These are phyloP conservation scores for Mobula birostris DNA, from an alignment of 2,113 vertebrate species.

Conservation along the genomic window DNA sequence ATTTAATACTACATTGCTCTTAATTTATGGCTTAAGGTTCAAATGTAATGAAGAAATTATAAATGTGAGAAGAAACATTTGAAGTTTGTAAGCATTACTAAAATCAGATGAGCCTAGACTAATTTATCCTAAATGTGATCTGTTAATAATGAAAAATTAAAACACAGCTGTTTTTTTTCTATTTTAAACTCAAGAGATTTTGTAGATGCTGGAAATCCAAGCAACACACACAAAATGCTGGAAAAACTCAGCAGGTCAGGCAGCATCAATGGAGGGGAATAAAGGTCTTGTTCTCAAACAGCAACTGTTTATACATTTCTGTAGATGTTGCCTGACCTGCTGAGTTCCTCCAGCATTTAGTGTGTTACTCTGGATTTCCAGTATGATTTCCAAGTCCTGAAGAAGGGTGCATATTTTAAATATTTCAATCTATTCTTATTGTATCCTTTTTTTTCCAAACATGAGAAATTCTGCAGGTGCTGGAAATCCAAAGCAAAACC, in stretches of 20 bases:
- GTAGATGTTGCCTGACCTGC: too few species aligned
- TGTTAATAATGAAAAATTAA: background rate
- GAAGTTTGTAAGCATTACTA: background rate
- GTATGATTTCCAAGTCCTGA: too few species aligned
- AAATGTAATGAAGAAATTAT: background rate
- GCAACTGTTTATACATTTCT: too few species aligned
- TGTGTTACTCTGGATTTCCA: too few species aligned
- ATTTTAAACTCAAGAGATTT: background rate
- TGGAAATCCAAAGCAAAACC: too few species aligned
- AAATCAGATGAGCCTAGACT: background rate
- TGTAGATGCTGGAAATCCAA: too few species aligned
- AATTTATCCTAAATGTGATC: background rate
- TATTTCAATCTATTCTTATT: background rate
- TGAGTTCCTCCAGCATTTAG: too few species aligned
- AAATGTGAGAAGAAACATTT: background rate
- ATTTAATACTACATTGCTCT: background rate
- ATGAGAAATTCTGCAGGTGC: too few species aligned
- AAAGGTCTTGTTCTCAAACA: too few species aligned
- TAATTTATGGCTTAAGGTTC: background rate
- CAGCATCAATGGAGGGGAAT: too few species aligned
- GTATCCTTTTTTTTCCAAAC: background rate
- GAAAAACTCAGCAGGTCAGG: too few species aligned
- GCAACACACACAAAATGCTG: too few species aligned
- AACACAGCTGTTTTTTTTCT: background rate
- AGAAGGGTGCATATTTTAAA: background rate